Percentiles rank a stretch among this genome's conserved stretches.
Conservation (phyloP, 2,797 vertebrate species). For the Sebastes dallii region DNA sequence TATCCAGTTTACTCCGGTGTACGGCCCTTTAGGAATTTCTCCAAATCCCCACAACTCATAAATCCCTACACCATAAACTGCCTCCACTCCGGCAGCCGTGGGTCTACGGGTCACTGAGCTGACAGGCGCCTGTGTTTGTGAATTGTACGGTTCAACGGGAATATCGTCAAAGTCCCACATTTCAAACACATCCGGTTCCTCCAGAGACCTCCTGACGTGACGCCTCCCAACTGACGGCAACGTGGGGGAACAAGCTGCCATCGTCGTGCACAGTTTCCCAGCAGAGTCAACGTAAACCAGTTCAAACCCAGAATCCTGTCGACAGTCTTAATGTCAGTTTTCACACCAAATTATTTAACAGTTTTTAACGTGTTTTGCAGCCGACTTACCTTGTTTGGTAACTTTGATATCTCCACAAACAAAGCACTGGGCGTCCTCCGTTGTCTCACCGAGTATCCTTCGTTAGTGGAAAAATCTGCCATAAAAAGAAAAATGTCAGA, state of each 20-base stretch:
- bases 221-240: background rate
- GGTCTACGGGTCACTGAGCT: background rate
- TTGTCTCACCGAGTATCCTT: background rate
- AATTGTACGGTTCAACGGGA: background rate
- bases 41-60: background rate
- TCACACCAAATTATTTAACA: background rate
- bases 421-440: background rate
- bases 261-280: background rate
- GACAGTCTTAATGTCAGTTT: background rate
- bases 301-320: constrained; percentile 29
- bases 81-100: background rate
- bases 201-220: background rate
- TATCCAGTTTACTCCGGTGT: background rate
- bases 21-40: background rate
- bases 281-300: constrained; percentile 3
- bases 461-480: background rate
- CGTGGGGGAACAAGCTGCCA: background rate
- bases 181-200: background rate
- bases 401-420: constrained; percentile 2
- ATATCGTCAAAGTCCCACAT: background rate
- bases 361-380: background rate
- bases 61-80: background rate
- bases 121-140: too few species aligned
- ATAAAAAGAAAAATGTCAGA: background rate
- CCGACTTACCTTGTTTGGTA: background rate